Evolutionary conservation across 1,140 invertebrate genomes (phyloP), one percentile per base, ranked within the genome.

Genomic region (Drosophila neocordata): DNA sequence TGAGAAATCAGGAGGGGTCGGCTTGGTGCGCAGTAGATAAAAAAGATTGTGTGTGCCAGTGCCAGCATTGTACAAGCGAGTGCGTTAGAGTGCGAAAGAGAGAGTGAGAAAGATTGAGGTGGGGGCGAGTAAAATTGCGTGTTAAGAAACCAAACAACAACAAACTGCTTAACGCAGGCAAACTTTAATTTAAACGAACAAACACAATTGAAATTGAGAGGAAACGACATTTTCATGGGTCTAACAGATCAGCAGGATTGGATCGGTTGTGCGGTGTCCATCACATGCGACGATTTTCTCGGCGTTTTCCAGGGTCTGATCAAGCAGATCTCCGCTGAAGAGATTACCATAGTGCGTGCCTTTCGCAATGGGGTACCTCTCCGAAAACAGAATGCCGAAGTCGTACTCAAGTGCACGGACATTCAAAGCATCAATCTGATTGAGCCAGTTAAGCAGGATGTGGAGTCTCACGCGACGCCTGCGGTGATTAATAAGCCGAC

Each of bases 311-410:
- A 97, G 91, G 97, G 97, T 15, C 94, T 96, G 80, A 96, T 98
- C 61, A 91, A 94, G 20, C 93, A 94, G 81, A 95, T 96, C 11
- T 95, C 96, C 73, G 93, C 94, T 51, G 92, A 93, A 72, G 94
- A 94, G 24, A 94, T 98, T 41, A 96, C 95, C 2, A 93, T 98
- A 31, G 93, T 93, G 11, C 95, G 96, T 90, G 95, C 95, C 7
- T 97, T 96, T 90, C 94, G 95, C 68, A 96, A 98, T 93, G 96
- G 96, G 4, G 93, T 97, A 18, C 96, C 95, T 44, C 92, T 92
- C 56, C 88, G 83, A 34, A 91, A 94, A 77, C 92, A 93, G 44
- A 92, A 93, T 31, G 91, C 93, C 7, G 92, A 94, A 76, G 92
- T 95, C 41, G 93, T 93, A 34, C 90, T 96, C 18, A 92, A 92